Evolutionary conservation across 2,888 invertebrate species (phyloP), one percentile per base, ranked within the genome.

Genomic region (Hypolimnas misippus): DNA sequence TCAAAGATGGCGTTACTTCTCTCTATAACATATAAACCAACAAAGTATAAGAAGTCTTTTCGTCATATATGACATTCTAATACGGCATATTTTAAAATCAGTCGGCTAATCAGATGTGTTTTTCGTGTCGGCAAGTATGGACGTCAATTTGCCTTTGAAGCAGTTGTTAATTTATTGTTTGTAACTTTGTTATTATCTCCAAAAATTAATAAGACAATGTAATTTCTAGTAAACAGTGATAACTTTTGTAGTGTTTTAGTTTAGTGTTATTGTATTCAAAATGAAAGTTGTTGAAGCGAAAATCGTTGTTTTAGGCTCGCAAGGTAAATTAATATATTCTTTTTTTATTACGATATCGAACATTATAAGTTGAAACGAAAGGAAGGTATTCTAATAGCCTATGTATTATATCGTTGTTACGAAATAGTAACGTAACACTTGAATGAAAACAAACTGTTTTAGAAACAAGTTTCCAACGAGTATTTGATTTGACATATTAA

Each of bases 261-360:
- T 60, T 64, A 69, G 66, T 70, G 53, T 57, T 63, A 60, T 51
- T 63, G 35, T 51, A n/a, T 65, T 62, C 52, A 85, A 81, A 81
- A 96, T 96, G 96, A 95, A 94, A 84, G 94, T 94, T 67, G 93
- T 96, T 69, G 95, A 96, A 83, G 97, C 96, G 65, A 97, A 97
- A 94, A 95, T 97, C 56, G 97, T 97, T 55, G 95, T 97, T 70
- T 92, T 97, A 63, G 97, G 97, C 59, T 93, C 95, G 56, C 95
- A 96, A 94, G 96, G 96, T 96, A 93, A 92, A 82, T 3, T 40
- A 54, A 51, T 19, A 42, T 51, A 33, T 42, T 53, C 44, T 25
- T 53, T 2, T 51, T 8, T 12, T 53, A 46, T 46, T 19, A 19
- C 44, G 40, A 52, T 44, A 14, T 44, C 10, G 14, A 16, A 21